A percentile compares a stretch with the other conserved stretches of the same genome.
phyloP scores from a whole-genome alignment of 2,797 vertebrate species.

The Sebastes oblongus region DNA sequence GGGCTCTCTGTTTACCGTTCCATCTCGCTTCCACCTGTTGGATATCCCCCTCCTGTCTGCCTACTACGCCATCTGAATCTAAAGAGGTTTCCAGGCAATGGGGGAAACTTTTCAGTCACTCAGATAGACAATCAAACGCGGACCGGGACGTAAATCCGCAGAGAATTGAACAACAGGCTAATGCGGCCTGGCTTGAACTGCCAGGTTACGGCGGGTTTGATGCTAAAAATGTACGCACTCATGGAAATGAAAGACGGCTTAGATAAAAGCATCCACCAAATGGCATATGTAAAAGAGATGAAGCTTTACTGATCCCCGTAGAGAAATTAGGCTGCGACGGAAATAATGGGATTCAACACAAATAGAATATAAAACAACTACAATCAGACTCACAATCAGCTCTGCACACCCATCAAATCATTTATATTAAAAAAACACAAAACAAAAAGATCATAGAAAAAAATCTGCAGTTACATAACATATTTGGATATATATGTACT shows the following conservation, averaged over 20 bases:
- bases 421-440: not conserved
- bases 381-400: not conserved
- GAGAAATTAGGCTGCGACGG: not conserved
- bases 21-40: slow-evolving; percentile 64
- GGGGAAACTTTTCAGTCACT: slow-evolving; percentile 9
- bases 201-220: not conserved
- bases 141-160: not conserved
- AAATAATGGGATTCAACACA: not conserved
- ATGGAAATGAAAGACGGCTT: slow-evolving; percentile 20
- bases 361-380: not conserved
- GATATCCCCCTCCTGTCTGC: slow-evolving; percentile 31
- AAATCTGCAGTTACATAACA: not conserved
- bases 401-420: not conserved
- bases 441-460: not conserved
- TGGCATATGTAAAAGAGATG: not conserved
- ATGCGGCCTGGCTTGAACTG: not conserved
- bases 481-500: not conserved
- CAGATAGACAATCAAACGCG: slow-evolving; percentile 10
- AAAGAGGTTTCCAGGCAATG: slow-evolving; percentile 27
- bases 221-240: slow-evolving; percentile 1
- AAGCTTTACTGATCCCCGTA: not conserved
- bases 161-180: slow-evolving; percentile 2
- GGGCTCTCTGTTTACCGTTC: slow-evolving; percentile 46
- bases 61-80: slow-evolving; percentile 17
- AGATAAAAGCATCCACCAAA: slow-evolving; percentile 19